Evolutionary conservation across 2,113 vertebrate species (phyloP).

Genomic region (Passer domesticus): DNA sequence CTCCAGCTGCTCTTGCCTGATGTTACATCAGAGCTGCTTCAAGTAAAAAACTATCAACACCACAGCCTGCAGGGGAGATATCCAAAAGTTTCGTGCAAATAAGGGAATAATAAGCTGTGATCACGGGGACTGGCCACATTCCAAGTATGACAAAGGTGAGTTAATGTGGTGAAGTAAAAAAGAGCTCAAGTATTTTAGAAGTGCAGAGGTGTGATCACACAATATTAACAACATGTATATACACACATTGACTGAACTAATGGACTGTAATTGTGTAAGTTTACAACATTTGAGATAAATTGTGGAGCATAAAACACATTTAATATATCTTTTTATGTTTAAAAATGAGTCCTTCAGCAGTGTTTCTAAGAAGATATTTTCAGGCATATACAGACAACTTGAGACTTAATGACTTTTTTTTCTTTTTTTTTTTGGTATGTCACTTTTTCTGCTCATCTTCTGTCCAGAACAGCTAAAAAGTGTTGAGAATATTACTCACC

Average conservation of each 20-base stretch:
- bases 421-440: accelerated
- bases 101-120: neutral
- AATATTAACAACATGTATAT: neutral
- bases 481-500: slow-evolving; percentile 71
- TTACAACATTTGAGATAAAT: neutral
- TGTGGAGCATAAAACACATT: neutral
- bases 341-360: neutral
- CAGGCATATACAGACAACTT: neutral
- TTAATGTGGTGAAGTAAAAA: neutral
- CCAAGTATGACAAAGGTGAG: neutral
- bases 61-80: accelerated
- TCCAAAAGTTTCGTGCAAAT: neutral
- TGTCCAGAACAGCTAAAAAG: neutral
- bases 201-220: neutral
- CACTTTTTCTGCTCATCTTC: neutral
- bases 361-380: neutral
- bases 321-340: neutral
- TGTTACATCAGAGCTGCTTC: neutral
- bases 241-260: neutral
- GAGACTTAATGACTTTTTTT: neutral
- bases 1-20: neutral
- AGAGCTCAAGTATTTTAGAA: neutral
- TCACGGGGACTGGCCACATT: accelerated
- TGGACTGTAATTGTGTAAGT: neutral
- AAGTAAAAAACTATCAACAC: neutral